phyloP scores from a whole-genome alignment of 2,113 vertebrate genomes.

The Perca schrenkii region DNA sequence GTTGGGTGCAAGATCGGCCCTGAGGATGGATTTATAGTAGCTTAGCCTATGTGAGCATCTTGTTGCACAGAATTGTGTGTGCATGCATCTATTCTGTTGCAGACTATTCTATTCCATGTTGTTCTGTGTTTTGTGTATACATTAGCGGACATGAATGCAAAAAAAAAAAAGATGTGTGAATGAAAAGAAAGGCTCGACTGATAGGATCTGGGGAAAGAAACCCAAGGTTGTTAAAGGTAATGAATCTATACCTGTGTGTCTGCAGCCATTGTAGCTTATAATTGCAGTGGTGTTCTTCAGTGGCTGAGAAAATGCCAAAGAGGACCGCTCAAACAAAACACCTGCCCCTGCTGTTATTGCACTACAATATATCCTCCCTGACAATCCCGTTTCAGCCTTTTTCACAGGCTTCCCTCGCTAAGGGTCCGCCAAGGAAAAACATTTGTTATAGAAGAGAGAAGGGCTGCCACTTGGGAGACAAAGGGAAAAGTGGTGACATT shows the following conservation, averaged over 20 bases:
- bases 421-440: conserved; percentile 79
- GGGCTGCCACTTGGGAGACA: conserved; percentile 69
- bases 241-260: conserved; percentile 86
- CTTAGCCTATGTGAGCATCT: conserved; percentile 32
- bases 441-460: conserved; percentile 16
- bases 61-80: conserved; percentile 3
- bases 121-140: conserved; percentile 35
- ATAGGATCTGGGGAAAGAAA: conserved; percentile 82
- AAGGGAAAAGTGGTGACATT: conserved; percentile 83
- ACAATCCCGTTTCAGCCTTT: conserved; percentile 83
- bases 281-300: conserved; percentile 88
- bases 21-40: neutral
- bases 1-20: too few relatives aligned
- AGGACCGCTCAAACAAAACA: conserved; percentile 87
- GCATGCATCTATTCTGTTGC: neutral
- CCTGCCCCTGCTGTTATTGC: conserved; percentile 86
- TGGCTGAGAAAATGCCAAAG: conserved; percentile 83
- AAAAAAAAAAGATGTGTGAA: neutral
- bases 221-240: conserved; percentile 87
- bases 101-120: neutral
- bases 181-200: conserved; percentile 42
- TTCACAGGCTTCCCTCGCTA: conserved; percentile 23
- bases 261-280: conserved; percentile 86
- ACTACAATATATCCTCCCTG: conserved; percentile 87
- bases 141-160: conserved; percentile 32